Percentiles rank a stretch among this genome's conserved stretches.
phyloP scores from a whole-genome alignment of 1,140 invertebrate genomes.

The Gonatopus flavifemur region DNA sequence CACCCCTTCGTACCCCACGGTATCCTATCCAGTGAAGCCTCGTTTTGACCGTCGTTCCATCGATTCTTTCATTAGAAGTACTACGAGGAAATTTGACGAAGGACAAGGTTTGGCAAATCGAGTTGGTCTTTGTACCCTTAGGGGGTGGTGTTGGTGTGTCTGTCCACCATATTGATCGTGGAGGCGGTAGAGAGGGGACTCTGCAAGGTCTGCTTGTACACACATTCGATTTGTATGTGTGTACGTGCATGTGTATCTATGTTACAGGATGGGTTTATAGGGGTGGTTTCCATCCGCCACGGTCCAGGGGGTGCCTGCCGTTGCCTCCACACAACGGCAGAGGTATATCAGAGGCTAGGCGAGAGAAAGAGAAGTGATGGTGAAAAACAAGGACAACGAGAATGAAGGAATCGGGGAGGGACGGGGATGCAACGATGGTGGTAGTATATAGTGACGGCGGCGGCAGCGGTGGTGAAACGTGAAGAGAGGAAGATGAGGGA shows the following conservation, averaged over 20 bases:
- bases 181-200: slow-evolving; percentile 45
- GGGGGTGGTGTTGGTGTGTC: slow-evolving; percentile 51
- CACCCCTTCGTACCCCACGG: too few species aligned
- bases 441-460: neutral
- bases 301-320: slow-evolving; percentile 33
- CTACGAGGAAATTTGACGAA: slow-evolving; percentile 3
- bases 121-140: slow-evolving; percentile 43
- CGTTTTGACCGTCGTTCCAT: too few species aligned
- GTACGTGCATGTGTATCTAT: neutral
- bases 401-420: slow-evolving; percentile 11
- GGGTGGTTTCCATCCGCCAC: slow-evolving; percentile 47
- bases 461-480: too few species aligned
- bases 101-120: slow-evolving; percentile 53
- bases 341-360: too few species aligned
- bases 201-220: slow-evolving; percentile 23
- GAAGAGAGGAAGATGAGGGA: slow-evolving; percentile 52
- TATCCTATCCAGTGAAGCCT: too few species aligned
- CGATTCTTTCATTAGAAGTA: too few species aligned
- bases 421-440: slow-evolving; percentile 21
- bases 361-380: slow-evolving; percentile 14
- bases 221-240: slow-evolving; percentile 6
- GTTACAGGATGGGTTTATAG: slow-evolving; percentile 48
- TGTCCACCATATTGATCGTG: slow-evolving; percentile 60
- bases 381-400: slow-evolving; percentile 17
- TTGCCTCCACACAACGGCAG: slow-evolving; percentile 10